phyloP scores from a whole-genome alignment of 2,113 vertebrate genomes.

The Scalopus aquaticus region DNA sequence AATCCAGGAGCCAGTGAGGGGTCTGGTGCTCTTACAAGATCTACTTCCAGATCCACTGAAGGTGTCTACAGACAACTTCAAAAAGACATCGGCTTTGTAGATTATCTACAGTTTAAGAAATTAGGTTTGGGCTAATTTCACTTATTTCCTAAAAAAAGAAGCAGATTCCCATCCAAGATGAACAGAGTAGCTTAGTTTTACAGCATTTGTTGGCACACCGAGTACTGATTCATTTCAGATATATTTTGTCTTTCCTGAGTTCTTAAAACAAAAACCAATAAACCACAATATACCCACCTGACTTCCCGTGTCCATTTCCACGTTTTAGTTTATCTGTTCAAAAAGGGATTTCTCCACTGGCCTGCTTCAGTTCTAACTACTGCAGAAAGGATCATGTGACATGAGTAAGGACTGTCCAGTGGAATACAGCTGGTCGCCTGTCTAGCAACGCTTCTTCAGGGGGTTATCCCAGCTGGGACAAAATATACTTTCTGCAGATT shows the following conservation, averaged over 20 bases:
- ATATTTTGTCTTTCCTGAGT: not conserved
- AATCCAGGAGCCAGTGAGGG: conserved; percentile 5
- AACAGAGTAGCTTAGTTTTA: conserved; percentile 20
- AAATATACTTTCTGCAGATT: conserved; percentile 66
- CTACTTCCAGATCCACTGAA: not conserved
- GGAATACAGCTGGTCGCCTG: conserved; percentile 43
- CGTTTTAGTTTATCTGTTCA: conserved; percentile 59
- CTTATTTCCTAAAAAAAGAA: conserved; percentile 52
- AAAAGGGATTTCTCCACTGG: conserved; percentile 34
- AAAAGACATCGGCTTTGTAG: not conserved
- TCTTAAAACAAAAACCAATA: conserved; percentile 10
- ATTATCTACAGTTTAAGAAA: not conserved
- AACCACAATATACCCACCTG: conserved; percentile 31
- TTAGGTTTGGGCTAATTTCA: not conserved
- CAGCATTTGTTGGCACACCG: not conserved
- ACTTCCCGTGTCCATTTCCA: conserved; percentile 55
- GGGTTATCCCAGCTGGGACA: conserved; percentile 37
- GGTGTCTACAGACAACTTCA: not conserved
- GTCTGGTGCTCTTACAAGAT: not conserved
- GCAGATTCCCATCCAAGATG: not conserved
- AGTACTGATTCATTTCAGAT: conserved; percentile 30
- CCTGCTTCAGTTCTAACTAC: conserved; percentile 12
- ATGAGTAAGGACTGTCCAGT: not conserved
- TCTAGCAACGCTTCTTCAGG: conserved; percentile 41
- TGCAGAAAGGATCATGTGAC: not conserved